Percentiles rank a stretch among this genome's conserved stretches.
Evolutionary conservation across 2,888 invertebrate genomes (phyloP).

Genomic region (Quadroppia sp.): DNA sequence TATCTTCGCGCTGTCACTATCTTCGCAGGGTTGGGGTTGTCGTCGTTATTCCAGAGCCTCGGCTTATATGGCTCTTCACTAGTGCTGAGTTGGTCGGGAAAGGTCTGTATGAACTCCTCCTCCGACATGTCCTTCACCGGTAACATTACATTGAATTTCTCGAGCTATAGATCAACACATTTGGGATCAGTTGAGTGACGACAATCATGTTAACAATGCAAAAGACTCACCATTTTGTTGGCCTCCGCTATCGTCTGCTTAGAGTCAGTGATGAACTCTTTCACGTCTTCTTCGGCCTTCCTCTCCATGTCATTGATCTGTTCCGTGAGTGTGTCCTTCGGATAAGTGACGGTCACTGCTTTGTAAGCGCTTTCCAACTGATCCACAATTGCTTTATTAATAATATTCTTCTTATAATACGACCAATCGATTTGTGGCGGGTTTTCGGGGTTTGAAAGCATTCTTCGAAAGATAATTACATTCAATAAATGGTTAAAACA

Average conservation of each 20-base stretch:
- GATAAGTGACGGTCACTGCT: slow-evolving; percentile 50
- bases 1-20: slow-evolving; percentile 75
- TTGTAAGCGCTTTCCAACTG: slow-evolving; percentile 68
- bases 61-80: slow-evolving; percentile 66
- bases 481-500: no score
- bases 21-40: no score
- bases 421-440: slow-evolving; percentile 81
- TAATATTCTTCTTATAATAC: slow-evolving; percentile 67
- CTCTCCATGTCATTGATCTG: slow-evolving; percentile 39
- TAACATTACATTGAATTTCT: slow-evolving; percentile 64
- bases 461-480: slow-evolving; percentile 50
- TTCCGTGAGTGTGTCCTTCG: slow-evolving; percentile 38
- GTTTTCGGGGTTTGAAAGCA: slow-evolving; percentile 62
- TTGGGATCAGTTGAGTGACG: not conserved
- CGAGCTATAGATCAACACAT: slow-evolving; percentile 56
- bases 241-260: slow-evolving; percentile 60
- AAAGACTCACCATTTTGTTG: slow-evolving; percentile 57
- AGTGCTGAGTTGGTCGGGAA: slow-evolving; percentile 70
- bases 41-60: no score
- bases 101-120: slow-evolving; percentile 71
- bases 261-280: slow-evolving; percentile 62
- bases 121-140: slow-evolving; percentile 83
- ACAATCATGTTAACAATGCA: not conserved
- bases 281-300: slow-evolving; percentile 56
- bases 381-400: slow-evolving; percentile 76